Conservation (phyloP, 1,140 invertebrate species). For the Eriosoma lanigerum region DNA sequence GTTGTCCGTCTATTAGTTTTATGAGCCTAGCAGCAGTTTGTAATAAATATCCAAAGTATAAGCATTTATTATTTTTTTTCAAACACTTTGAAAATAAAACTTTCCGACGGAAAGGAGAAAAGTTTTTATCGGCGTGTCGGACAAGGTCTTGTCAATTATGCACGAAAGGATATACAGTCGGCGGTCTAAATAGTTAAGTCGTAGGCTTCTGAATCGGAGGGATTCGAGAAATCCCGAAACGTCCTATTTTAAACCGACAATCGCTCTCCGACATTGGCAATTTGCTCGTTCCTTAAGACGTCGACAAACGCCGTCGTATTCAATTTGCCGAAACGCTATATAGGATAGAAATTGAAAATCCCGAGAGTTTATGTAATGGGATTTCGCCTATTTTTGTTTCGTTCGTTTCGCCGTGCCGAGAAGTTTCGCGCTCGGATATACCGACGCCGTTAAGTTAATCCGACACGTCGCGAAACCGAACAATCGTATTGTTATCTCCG, state of each 20-base stretch:
- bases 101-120: background rate
- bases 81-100: slow-evolving; percentile 1
- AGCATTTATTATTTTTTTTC: background rate
- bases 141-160: slow-evolving; percentile 24
- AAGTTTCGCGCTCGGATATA: background rate
- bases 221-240: background rate
- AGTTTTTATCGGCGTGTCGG: slow-evolving; percentile 15
- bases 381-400: background rate
- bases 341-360: background rate
- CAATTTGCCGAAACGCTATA: background rate
- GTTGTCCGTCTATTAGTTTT: background rate
- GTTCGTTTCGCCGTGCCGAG: background rate
- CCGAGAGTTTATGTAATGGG: background rate
- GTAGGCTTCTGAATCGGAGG: too few species aligned
- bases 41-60: background rate
- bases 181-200: slow-evolving; percentile 18
- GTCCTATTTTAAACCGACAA: background rate
- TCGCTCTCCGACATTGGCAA: background rate
- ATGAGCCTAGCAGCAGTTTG: background rate
- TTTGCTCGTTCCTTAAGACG: background rate
- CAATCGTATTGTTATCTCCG: too few species aligned
- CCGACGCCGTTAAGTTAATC: background rate
- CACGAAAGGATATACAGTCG: background rate
- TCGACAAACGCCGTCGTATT: background rate
- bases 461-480: background rate